These are phyloP conservation scores for Melanerpes formicivorus DNA, from an alignment of 2,113 vertebrate genomes.

Conservation along the genomic window DNA sequence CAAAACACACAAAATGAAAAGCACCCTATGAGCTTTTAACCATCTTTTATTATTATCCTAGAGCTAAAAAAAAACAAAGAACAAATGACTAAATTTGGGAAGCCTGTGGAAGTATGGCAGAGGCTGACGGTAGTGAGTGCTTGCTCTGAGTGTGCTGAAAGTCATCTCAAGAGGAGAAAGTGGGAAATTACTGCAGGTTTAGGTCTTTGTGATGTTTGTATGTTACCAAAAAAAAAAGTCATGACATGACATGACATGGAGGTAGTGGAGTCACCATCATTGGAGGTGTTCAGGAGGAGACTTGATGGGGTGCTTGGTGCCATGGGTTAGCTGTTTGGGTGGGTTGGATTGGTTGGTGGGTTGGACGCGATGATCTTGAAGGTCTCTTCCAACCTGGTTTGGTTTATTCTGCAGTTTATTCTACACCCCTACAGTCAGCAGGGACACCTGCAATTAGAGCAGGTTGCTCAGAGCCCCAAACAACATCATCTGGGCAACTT, in stretches of 20 bases:
- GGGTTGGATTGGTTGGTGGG: no score
- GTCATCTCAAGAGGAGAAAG: not conserved
- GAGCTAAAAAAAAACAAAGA: not conserved
- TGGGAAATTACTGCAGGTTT: not conserved
- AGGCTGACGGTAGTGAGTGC: not conserved
- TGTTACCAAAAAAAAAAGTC: not conserved
- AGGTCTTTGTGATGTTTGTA: not conserved
- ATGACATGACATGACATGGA: not conserved
- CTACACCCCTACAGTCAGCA: no score
- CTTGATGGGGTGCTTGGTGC: no score
- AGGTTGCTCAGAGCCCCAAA: no score
- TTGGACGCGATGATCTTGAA: no score
- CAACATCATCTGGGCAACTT: no score
- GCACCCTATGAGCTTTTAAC: not conserved
- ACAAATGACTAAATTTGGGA: not conserved
- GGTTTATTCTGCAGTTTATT: no score
- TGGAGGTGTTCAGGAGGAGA: no score
- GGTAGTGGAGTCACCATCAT: no score
- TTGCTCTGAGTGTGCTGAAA: not conserved
- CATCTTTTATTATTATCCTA: not conserved
- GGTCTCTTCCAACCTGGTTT: no score
- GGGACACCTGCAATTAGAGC: no score
- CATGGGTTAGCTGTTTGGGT: no score
- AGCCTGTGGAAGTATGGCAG: not conserved
- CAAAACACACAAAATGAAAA: not conserved